phyloP scores from a whole-genome alignment of 1,140 invertebrate genomes.

The Tetramorium alpestre region DNA sequence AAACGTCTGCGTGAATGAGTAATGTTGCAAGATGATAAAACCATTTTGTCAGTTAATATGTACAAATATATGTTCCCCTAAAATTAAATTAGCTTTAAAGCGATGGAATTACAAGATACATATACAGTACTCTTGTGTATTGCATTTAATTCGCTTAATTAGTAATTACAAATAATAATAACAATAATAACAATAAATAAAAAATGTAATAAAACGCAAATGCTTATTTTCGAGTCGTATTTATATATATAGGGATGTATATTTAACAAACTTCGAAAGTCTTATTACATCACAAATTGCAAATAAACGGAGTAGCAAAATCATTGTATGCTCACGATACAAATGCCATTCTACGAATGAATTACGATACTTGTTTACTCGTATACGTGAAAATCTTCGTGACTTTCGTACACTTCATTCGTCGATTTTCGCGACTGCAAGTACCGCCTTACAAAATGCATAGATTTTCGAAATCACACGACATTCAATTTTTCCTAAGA shows the following conservation, averaged over 20 bases:
- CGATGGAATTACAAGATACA: conserved; percentile 24
- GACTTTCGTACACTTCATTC: background rate
- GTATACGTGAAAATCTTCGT: background rate
- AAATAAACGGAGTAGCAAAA: conserved; percentile 45
- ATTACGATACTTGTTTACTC: conserved; percentile 25
- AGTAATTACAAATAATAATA: conserved; percentile 39
- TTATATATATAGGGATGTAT: conserved; percentile 17
- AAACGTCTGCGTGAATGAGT: conserved; percentile 51
- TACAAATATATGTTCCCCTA: background rate
- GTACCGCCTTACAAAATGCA: conserved; percentile 55
- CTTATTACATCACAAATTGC: conserved; percentile 24
- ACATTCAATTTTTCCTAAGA: conserved; percentile 57
- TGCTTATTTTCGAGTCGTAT: conserved; percentile 15
- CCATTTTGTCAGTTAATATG: conserved; percentile 18
- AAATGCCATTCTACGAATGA: conserved; percentile 31
- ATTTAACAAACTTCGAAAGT: conserved; percentile 35
- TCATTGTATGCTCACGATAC: conserved; percentile 24
- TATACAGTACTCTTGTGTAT: conserved; percentile 22
- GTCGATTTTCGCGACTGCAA: conserved; percentile 42
- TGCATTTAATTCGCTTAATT: conserved; percentile 11
- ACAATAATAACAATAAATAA: conserved; percentile 46
- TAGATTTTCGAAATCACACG: conserved; percentile 50
- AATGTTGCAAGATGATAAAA: conserved; percentile 30
- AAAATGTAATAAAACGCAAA: conserved; percentile 16
- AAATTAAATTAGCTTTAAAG: conserved; percentile 1